Conservation (phyloP, 2,113 vertebrate genomes). For the Polypterus senegalus region DNA sequence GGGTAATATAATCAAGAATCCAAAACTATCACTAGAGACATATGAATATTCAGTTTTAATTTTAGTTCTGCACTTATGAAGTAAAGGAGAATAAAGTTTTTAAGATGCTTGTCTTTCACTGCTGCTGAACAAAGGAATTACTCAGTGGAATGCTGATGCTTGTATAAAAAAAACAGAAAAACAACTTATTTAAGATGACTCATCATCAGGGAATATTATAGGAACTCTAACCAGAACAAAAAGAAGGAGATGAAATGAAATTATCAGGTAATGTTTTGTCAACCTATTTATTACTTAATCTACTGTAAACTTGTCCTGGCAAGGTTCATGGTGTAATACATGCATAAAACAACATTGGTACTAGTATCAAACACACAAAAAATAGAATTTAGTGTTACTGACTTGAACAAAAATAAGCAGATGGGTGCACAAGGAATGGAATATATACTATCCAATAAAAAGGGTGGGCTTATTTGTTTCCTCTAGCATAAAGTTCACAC, state of each 20-base stretch:
- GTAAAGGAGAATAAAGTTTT: not conserved
- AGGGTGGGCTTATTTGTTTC: too few relatives aligned
- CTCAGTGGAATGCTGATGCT: not conserved
- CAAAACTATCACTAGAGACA: not conserved
- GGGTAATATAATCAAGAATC: not conserved
- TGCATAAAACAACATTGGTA: too few relatives aligned
- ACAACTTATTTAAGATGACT: not conserved
- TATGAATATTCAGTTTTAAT: constrained; percentile 5
- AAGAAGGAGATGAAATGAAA: not conserved
- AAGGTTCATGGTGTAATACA: too few relatives aligned
- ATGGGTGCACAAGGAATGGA: too few relatives aligned
- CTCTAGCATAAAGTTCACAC: too few relatives aligned
- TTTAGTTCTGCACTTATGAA: not conserved
- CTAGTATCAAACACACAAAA: too few relatives aligned
- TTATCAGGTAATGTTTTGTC: not conserved
- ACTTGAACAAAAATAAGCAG: too few relatives aligned
- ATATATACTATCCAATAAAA: too few relatives aligned
- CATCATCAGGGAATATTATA: not conserved
- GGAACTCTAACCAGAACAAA: too few relatives aligned
- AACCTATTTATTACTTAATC: not conserved
- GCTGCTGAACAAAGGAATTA: not conserved
- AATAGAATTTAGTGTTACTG: too few relatives aligned
- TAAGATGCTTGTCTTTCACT: not conserved
- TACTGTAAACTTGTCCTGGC: too few relatives aligned
- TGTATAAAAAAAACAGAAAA: not conserved